phyloP scores from a whole-genome alignment of 2,888 invertebrate genomes.

The Drosophila mettleri region DNA sequence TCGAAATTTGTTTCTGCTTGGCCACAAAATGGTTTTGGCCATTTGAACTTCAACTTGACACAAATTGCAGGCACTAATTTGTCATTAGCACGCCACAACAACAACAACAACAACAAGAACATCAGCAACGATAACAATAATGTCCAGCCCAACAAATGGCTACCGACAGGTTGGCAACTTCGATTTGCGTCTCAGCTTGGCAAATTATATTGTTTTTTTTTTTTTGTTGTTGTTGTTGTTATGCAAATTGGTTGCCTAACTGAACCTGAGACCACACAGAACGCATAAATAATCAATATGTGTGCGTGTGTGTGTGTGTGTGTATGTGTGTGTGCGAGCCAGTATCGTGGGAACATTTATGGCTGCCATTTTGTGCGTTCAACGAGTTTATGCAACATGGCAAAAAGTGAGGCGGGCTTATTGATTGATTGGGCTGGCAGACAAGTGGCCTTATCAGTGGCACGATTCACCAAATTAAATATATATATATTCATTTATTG shows the following conservation, averaged over 20 bases:
- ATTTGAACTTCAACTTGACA: conserved; percentile 56
- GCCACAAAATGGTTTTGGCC: conserved; percentile 29
- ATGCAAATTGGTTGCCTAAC: conserved; percentile 55
- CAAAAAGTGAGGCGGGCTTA: conserved; percentile 29
- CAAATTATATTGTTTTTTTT: conserved; percentile 18
- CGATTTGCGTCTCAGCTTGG: conserved; percentile 39
- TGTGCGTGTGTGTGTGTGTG: conserved; percentile 4
- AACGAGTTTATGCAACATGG: conserved; percentile 46
- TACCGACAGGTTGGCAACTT: conserved; percentile 51
- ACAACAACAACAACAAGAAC: conserved; percentile 18
- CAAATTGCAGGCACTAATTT: conserved; percentile 66
- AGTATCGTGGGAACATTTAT: conserved; percentile 37
- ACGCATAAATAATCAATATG: conserved; percentile 46
- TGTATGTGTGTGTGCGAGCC: conserved; percentile 10
- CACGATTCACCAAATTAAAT: conserved; percentile 3
- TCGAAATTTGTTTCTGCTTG: conserved; percentile 2
- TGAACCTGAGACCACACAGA: conserved; percentile 19
- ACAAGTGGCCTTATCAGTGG: conserved; percentile 38
- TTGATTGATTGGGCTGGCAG: conserved; percentile 45
- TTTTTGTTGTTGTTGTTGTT: conserved; percentile 4
- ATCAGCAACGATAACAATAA: conserved; percentile 10
- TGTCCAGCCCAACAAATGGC: conserved; percentile 32
- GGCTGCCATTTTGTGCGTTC: conserved; percentile 43
- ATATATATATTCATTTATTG: conserved; percentile 24
- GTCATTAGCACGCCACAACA: conserved; percentile 51